Base-by-base conservation (phyloP, 92 coral and sea anemone species). In the Epizoanthus scotinus region DNA sequence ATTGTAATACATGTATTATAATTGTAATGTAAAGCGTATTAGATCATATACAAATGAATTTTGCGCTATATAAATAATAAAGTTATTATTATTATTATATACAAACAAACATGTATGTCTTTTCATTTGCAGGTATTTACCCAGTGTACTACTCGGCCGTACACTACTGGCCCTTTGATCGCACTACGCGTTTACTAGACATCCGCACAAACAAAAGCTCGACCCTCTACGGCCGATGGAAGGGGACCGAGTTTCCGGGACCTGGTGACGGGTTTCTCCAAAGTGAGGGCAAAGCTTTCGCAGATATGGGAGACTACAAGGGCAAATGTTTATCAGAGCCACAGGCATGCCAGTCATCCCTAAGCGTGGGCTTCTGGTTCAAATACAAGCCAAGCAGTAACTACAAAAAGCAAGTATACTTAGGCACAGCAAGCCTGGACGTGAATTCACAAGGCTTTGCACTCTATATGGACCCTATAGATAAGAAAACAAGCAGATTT, bases 131-230 rank as follows among this genome's bases (percentile, higher is more conserved):
- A 75, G 81, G 44, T 8, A 20, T 19, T 18, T 53, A 59, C 55
- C 55, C 81, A 7, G 49, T 59, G 2, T 88, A 88, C 82, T 58
- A 75, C 38, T 68, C 65, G 20, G 83, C 92, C 27, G 74, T 38
- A 0, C 87, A 90, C 44, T 92, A 85, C 78, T 92, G 97, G 97
- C 97, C 97, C 19, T 81, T 92, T 60, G 83, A 92, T 60, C 86
- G 82, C 66, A 71, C 0, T n/a, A 59, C 63, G 17, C 78, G 83
- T 0, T 67, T 92, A 42, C 42, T 36, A 7, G 97, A 92, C 68
- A 55, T 85, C 25, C 79, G 61, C 22, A 85, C 86, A 25, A 92
- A 87, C 77, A 56, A 4, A 27, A 83, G 85, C 13, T 94, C 94
- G 13, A 55, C 57, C 20, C 80, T 84, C 53, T 70, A 73, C 57